phyloP scores from a whole-genome alignment of 2,888 invertebrate species.

The Microchrysa polita region DNA sequence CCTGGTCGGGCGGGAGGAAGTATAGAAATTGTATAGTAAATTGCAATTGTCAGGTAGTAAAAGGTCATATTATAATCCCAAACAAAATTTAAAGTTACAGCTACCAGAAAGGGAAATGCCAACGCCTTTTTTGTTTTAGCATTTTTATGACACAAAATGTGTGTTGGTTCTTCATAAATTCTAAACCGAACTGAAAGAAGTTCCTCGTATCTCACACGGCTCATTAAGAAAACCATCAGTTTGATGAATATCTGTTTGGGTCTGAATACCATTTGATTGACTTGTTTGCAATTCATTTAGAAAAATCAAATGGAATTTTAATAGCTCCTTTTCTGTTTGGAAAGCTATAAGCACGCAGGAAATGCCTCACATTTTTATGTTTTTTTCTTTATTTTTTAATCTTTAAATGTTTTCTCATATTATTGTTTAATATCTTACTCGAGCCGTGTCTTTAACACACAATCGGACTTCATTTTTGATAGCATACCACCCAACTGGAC shows the following conservation, averaged over 20 bases:
- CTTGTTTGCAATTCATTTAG: too few species aligned
- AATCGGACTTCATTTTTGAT: neutral
- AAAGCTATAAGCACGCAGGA: neutral
- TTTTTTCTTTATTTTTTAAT: too few species aligned
- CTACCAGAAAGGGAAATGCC: slow-evolving; percentile 23
- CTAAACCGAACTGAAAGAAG: neutral
- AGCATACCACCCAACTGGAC: slow-evolving; percentile 18
- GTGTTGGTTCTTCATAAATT: slow-evolving; percentile 1
- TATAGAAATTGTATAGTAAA: neutral
- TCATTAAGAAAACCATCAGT: too few species aligned
- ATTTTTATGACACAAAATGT: neutral
- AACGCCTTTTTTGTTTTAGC: too few species aligned
- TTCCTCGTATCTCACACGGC: neutral
- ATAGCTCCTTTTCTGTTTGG: neutral
- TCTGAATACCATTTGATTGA: too few species aligned
- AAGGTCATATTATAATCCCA: slow-evolving; percentile 34
- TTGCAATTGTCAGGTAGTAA: slow-evolving; percentile 31
- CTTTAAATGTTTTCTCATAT: too few species aligned
- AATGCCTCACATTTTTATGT: slow-evolving; percentile 7
- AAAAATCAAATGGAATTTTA: too few species aligned
- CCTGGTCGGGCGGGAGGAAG: too few species aligned
- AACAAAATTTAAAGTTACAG: slow-evolving; percentile 23
- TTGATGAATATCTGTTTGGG: too few species aligned
- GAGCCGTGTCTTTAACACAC: neutral
- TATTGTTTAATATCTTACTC: neutral